A percentile compares a stretch with the other conserved stretches of the same genome.
Evolutionary conservation across 2,888 invertebrate genomes (phyloP).

Genomic region (Chymomyza caudatula): DNA sequence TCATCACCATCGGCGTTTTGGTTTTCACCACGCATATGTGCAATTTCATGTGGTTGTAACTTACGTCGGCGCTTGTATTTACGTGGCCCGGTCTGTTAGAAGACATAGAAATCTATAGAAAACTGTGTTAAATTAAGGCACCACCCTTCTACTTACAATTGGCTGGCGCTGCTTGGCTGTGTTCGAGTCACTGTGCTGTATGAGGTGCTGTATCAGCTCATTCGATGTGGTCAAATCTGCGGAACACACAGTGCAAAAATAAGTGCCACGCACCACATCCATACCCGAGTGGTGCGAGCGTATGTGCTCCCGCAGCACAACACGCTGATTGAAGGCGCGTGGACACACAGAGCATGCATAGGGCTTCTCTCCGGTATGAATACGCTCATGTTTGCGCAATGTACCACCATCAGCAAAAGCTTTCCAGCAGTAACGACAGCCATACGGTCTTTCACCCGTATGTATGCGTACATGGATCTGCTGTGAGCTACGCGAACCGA

Average conservation of each 20-base stretch:
- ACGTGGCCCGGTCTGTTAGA: slow-evolving; percentile 83
- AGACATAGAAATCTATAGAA: not conserved
- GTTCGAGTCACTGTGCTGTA: slow-evolving; percentile 91
- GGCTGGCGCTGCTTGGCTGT: slow-evolving; percentile 89
- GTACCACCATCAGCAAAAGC: slow-evolving; percentile 94
- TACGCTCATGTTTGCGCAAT: slow-evolving; percentile 89
- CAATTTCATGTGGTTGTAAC: slow-evolving; percentile 83
- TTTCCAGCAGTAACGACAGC: slow-evolving; percentile 92
- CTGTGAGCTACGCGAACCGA: slow-evolving; percentile 90
- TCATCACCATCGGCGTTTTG: slow-evolving; percentile 60
- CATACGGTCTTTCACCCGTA: slow-evolving; percentile 89
- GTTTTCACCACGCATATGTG: slow-evolving; percentile 73
- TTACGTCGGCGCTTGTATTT: slow-evolving; percentile 90
- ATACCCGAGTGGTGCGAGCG: slow-evolving; percentile 91
- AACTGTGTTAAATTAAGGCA: not conserved
- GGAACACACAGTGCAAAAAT: slow-evolving; percentile 87
- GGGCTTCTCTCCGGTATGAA: slow-evolving; percentile 91
- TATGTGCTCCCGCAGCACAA: slow-evolving; percentile 90
- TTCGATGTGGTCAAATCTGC: slow-evolving; percentile 84
- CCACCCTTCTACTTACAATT: slow-evolving; percentile 80
- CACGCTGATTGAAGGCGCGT: slow-evolving; percentile 91
- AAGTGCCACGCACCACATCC: slow-evolving; percentile 84
- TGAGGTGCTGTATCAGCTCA: slow-evolving; percentile 89
- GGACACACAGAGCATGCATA: slow-evolving; percentile 93
- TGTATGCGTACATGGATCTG: slow-evolving; percentile 92